These are phyloP conservation scores for Spodoptera litura DNA, from an alignment of 1,140 invertebrate genomes.

Conservation along the genomic window DNA sequence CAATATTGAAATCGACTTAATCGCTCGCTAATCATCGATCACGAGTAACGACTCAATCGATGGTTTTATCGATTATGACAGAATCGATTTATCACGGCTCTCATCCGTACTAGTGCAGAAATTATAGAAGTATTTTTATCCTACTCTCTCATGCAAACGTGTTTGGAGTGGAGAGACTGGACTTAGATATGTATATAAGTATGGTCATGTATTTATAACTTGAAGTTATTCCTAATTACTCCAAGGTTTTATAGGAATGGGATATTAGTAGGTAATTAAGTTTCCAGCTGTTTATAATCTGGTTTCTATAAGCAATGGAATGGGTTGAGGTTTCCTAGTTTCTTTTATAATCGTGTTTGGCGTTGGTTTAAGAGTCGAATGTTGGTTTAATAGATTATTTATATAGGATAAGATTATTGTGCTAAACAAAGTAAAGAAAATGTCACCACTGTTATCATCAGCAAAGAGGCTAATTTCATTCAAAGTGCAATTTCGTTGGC, in stretches of 20 bases:
- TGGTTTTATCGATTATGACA: constrained; percentile 38
- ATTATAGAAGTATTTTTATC: constrained; percentile 24
- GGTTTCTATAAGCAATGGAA: constrained; percentile 9
- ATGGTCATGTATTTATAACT: constrained; percentile 36
- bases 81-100: constrained; percentile 27
- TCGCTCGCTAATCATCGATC: constrained; percentile 30
- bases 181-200: constrained; percentile 3
- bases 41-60: constrained; percentile 34
- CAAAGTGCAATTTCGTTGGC: no score
- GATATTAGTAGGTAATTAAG: constrained; percentile 21
- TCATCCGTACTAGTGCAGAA: constrained; percentile 35
- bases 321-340: neutral
- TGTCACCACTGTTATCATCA: no score
- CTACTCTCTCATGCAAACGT: constrained; percentile 36
- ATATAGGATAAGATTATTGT: no score
- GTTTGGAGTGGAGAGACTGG: constrained; percentile 19
- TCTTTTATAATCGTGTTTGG: neutral
- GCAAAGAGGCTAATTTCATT: no score
- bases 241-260: constrained; percentile 17
- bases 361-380: neutral
- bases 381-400: no score
- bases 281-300: constrained; percentile 21
- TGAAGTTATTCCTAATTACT: constrained; percentile 41
- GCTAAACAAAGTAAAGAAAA: no score
- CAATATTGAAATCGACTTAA: constrained; percentile 41